These are phyloP conservation scores for Drosophila simulans DNA, from an alignment of 1,140 invertebrate genomes.

Conservation along the genomic window DNA sequence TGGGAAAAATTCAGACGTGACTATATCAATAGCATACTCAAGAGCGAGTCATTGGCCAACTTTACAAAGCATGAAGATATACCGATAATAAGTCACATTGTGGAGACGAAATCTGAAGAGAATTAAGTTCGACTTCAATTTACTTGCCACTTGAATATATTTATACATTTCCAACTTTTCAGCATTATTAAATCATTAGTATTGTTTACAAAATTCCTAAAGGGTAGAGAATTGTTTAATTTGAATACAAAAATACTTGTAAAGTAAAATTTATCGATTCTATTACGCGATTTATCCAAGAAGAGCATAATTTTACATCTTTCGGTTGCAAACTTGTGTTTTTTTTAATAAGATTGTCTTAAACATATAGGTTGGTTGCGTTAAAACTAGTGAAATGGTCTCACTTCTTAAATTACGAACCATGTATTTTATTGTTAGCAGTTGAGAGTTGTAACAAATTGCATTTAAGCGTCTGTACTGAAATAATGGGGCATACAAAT, in stretches of 20 bases:
- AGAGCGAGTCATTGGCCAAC: conserved; percentile 4
- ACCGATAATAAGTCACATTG: conserved; percentile 72
- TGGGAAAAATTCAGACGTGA: conserved; percentile 85
- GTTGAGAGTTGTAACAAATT: not conserved
- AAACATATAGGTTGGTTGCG: too few species aligned
- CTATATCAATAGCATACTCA: conserved; percentile 70
- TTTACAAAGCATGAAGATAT: conserved; percentile 66
- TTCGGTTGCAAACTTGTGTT: too few species aligned
- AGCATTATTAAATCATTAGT: conserved; percentile 4
- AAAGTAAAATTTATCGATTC: too few species aligned
- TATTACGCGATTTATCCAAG: too few species aligned
- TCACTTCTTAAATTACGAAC: not conserved
- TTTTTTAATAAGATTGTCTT: too few species aligned
- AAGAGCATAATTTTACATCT: too few species aligned
- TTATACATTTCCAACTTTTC: conserved; percentile 9
- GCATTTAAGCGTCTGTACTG: conserved; percentile 1
- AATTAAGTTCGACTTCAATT: not conserved
- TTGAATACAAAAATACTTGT: not conserved
- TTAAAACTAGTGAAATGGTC: not conserved
- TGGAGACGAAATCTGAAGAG: conserved; percentile 49
- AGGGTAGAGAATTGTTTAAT: not conserved
- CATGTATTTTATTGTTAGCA: not conserved
- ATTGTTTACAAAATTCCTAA: not conserved
- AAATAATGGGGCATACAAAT: not conserved
- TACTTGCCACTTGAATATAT: not conserved